Percentiles rank a stretch among this genome's conserved stretches.
phyloP scores from a whole-genome alignment of 1,140 invertebrate species.

The Drosophila jambulina region DNA sequence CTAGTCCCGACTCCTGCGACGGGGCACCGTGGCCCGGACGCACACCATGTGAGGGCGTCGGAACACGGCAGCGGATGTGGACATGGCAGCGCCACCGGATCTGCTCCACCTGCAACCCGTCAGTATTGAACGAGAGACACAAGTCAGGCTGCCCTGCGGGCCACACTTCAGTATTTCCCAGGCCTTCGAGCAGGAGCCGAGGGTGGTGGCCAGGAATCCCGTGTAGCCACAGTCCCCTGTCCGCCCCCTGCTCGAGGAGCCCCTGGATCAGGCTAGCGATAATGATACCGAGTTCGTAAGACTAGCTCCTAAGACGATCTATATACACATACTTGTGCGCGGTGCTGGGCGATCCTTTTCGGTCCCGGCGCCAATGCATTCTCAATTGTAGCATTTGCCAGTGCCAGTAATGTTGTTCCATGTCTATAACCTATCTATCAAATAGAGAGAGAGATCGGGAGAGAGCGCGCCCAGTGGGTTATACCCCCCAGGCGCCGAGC shows the following conservation, averaged over 20 bases:
- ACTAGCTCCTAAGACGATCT: conserved; percentile 24
- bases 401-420: conserved; percentile 74
- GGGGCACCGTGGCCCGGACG: conserved; percentile 72
- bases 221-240: not conserved
- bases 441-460: conserved; percentile 16
- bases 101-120: conserved; percentile 24
- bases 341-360: not conserved
- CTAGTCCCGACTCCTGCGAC: conserved; percentile 72
- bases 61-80: conserved; percentile 7
- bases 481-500: not conserved
- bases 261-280: not conserved
- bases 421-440: conserved; percentile 48
- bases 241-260: not conserved
- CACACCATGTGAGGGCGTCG: conserved; percentile 74
- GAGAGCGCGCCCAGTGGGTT: conserved; percentile 7
- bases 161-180: conserved; percentile 33
- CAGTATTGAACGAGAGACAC: conserved; percentile 44
- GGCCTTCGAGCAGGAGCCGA: conserved; percentile 1
- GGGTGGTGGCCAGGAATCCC: not conserved
- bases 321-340: conserved; percentile 11
- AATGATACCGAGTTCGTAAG: conserved; percentile 4
- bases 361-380: conserved; percentile 11
- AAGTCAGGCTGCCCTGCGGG: conserved; percentile 23
- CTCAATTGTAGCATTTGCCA: conserved; percentile 58
- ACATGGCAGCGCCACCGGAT: conserved; percentile 5